Evolutionary conservation across 2,797 vertebrate genomes (phyloP).

Genomic region (Sebastiscus albofasciatus): DNA sequence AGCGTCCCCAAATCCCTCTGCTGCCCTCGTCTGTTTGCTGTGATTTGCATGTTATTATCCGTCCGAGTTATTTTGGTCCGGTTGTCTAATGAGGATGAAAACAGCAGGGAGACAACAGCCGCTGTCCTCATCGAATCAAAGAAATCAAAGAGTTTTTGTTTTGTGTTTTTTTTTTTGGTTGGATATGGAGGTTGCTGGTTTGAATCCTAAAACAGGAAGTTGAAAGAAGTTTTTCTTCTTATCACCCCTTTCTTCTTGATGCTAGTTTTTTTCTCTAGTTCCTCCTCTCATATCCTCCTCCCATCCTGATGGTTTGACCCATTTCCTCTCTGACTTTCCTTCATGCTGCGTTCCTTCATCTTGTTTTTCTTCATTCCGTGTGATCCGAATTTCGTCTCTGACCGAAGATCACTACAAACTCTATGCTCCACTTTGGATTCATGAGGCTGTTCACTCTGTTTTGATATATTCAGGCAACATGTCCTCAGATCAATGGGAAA

Average conservation of each 20-base stretch:
- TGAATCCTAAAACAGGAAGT: neutral
- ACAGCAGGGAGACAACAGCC: neutral
- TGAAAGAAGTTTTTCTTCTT: neutral
- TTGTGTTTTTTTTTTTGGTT: neutral
- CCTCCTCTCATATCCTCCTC: neutral
- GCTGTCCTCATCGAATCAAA: neutral
- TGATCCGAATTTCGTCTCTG: neutral
- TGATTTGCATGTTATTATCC: conserved; percentile 52
- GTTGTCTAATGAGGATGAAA: conserved; percentile 41
- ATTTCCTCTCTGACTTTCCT: neutral
- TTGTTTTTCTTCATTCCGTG: neutral
- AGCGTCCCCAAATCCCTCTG: conserved; percentile 16
- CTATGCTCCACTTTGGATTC: neutral
- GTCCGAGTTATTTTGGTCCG: conserved; percentile 10
- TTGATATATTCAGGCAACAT: neutral
- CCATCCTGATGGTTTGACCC: neutral
- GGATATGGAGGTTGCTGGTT: neutral
- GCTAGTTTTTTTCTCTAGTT: neutral
- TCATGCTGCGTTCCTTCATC: neutral
- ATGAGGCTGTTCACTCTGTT: neutral
- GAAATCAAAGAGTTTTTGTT: neutral
- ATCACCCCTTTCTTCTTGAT: neutral
- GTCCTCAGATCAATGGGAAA: neutral
- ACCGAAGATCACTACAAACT: neutral
- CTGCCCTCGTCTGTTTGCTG: conserved; percentile 11